A percentile compares a stretch with the other conserved stretches of the same genome.
phyloP scores from a whole-genome alignment of 2,888 invertebrate genomes.

The Dione juno region DNA sequence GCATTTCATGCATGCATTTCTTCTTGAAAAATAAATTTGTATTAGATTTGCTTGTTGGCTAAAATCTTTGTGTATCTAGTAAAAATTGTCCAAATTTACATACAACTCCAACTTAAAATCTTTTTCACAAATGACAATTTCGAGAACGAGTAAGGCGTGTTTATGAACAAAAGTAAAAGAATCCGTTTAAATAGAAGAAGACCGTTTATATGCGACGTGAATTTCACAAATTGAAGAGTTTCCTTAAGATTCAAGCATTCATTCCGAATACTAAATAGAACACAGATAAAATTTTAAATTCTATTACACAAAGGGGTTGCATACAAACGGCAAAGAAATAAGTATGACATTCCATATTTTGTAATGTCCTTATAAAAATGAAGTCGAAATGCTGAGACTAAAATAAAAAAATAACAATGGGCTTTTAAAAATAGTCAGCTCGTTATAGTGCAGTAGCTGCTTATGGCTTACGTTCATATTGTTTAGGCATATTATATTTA shows the following conservation, averaged over 20 bases:
- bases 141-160: neutral
- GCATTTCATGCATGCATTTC: neutral
- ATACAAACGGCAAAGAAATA: slow-evolving; percentile 27
- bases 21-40: neutral
- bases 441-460: neutral
- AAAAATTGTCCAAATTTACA: neutral
- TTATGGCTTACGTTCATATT: too few species aligned
- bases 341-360: slow-evolving; percentile 21
- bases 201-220: slow-evolving; percentile 1
- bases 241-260: slow-evolving; percentile 6
- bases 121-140: neutral
- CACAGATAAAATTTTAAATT: slow-evolving; percentile 17
- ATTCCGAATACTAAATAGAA: slow-evolving; percentile 11
- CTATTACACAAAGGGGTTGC: slow-evolving; percentile 24
- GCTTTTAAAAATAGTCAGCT: neutral
- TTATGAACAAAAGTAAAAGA: neutral
- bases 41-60: neutral
- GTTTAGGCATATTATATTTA: too few species aligned
- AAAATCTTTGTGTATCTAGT: neutral
- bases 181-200: neutral
- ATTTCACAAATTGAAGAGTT: slow-evolving; percentile 5
- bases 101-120: slow-evolving; percentile 5
- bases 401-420: neutral
- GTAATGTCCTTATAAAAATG: slow-evolving; percentile 13
- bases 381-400: too few species aligned